phyloP scores from a whole-genome alignment of 2,888 invertebrate genomes.

The Erynnis tages region DNA sequence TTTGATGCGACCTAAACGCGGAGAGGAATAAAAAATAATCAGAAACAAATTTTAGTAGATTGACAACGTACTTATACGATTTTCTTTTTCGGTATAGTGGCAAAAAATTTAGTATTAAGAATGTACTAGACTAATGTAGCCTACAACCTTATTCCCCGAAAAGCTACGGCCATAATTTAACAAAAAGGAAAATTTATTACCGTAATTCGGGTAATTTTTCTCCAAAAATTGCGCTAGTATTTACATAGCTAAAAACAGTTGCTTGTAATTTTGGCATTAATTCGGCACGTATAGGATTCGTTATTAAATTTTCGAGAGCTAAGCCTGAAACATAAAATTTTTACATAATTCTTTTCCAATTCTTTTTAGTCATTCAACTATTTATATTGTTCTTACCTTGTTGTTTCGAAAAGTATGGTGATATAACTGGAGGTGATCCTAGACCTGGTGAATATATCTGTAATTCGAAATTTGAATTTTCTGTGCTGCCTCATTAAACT shows the following conservation, averaged over 20 bases:
- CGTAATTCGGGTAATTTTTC: constrained; percentile 36
- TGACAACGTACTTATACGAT: too few species aligned
- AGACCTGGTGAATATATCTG: constrained; percentile 47
- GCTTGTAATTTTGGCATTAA: constrained; percentile 52
- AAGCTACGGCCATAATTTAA: too few species aligned
- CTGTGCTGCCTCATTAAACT: too few species aligned
- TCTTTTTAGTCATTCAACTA: neutral
- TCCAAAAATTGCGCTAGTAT: constrained; percentile 49
- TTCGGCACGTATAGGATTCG: constrained; percentile 46
- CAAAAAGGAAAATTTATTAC: too few species aligned
- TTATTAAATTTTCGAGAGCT: constrained; percentile 43
- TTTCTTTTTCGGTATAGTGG: too few species aligned
- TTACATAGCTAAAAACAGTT: constrained; percentile 46
- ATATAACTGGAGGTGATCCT: constrained; percentile 51
- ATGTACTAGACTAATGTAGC: too few species aligned
- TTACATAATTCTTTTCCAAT: neutral
- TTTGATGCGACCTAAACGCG: constrained; percentile 43
- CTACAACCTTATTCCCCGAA: too few species aligned
- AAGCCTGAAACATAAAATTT: constrained; percentile 37
- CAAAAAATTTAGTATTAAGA: too few species aligned
- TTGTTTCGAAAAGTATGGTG: constrained; percentile 47
- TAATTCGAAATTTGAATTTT: too few species aligned
- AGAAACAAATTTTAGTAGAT: neutral
- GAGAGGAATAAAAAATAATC: neutral
- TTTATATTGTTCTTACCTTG: constrained; percentile 39